Conservation (phyloP, 2,888 invertebrate genomes). For the Lochmaea capreae region DNA sequence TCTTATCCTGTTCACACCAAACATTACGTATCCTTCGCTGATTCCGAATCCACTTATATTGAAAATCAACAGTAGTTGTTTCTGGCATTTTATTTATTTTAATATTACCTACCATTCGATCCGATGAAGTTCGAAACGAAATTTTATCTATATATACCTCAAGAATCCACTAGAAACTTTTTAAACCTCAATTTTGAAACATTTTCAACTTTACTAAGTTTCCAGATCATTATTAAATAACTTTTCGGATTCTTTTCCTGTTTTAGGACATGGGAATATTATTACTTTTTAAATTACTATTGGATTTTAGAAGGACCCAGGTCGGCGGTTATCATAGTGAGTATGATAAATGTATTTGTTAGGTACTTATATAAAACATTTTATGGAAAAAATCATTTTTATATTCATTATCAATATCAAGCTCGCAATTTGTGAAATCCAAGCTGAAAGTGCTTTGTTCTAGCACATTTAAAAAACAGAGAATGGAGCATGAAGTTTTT, state of each 20-base stretch:
- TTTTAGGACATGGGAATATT: conserved; percentile 78
- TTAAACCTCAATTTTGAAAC: not conserved
- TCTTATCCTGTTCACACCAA: too few species aligned
- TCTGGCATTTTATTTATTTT: not conserved
- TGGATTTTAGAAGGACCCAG: conserved; percentile 94
- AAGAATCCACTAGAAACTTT: not conserved
- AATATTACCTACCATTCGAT: not conserved
- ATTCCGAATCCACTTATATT: too few species aligned
- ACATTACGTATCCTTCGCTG: not conserved
- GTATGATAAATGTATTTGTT: too few species aligned
- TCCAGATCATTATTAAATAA: conserved; percentile 21
- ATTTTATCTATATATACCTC: not conserved
- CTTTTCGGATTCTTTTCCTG: conserved; percentile 23
- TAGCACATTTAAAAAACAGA: too few species aligned
- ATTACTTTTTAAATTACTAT: conserved; percentile 82
- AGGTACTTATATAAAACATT: too few species aligned
- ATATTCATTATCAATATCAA: too few species aligned
- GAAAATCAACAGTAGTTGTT: too few species aligned
- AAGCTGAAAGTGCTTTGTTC: too few species aligned
- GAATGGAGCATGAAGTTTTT: too few species aligned
- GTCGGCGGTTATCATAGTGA: conserved; percentile 82
- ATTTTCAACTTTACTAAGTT: not conserved
- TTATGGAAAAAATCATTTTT: conserved; percentile 11
- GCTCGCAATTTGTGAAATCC: too few species aligned
- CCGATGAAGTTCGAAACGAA: not conserved